phyloP scores from a whole-genome alignment of 2,888 invertebrate genomes.

The Slavum lentiscoides region DNA sequence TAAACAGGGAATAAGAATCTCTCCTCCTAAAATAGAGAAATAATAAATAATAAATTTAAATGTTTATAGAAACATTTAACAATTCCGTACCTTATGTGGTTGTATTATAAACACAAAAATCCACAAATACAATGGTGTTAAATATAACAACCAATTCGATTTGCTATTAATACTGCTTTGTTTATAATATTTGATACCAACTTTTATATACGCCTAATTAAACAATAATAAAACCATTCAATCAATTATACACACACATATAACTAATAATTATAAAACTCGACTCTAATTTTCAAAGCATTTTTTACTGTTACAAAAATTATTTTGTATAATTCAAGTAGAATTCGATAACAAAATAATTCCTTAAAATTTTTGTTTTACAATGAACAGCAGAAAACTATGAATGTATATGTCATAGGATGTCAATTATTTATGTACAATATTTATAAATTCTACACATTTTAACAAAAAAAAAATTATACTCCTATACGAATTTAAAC shows the following conservation, averaged over 20 bases:
- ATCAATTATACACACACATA: neutral
- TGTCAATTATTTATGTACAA: no score
- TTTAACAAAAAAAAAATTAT: no score
- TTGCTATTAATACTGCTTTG: constrained; percentile 29
- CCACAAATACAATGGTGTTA: constrained; percentile 86
- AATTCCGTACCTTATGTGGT: constrained; percentile 81
- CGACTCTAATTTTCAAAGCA: no score
- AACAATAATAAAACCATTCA: constrained; percentile 1
- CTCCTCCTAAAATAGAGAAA: constrained; percentile 65
- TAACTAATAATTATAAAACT: no score
- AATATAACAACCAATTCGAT: constrained; percentile 72
- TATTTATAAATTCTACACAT: neutral
- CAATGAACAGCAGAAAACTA: neutral
- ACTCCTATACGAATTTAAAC: no score
- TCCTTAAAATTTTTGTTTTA: no score
- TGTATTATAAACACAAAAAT: constrained; percentile 82
- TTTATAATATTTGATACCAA: constrained; percentile 22
- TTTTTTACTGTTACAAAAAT: no score
- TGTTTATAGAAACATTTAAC: neutral
- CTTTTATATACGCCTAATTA: constrained; percentile 16
- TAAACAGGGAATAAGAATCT: constrained; percentile 94
- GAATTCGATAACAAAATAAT: no score
- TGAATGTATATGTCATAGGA: neutral
- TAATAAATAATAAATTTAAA: neutral
- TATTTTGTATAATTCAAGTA: no score